Percentiles rank a stretch among this genome's conserved stretches.
Evolutionary conservation across 2,888 invertebrate genomes (phyloP).

Genomic region (Calliscelio sp.): DNA sequence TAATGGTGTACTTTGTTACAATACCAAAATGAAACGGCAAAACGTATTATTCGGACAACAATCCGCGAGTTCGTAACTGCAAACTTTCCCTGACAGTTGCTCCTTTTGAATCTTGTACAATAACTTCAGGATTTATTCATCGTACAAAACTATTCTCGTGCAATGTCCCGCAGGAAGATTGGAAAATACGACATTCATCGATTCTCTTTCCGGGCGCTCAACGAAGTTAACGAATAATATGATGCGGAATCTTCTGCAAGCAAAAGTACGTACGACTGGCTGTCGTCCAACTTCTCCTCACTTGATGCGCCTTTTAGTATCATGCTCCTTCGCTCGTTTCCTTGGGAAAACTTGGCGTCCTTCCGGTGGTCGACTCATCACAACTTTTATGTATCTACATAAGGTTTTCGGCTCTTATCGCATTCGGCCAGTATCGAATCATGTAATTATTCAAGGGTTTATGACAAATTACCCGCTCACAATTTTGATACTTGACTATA

Average conservation of each 20-base stretch:
- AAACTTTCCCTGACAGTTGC: conserved; percentile 57
- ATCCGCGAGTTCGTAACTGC: conserved; percentile 20
- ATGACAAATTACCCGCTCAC: conserved; percentile 31
- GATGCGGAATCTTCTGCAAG: conserved; percentile 75
- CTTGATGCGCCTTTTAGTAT: conserved; percentile 72
- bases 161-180: conserved; percentile 68
- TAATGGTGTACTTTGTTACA: conserved; percentile 1
- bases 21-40: conserved; percentile 41
- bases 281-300: conserved; percentile 70
- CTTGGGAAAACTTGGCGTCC: conserved; percentile 67
- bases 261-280: conserved; percentile 71
- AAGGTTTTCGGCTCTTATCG: conserved; percentile 31
- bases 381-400: conserved; percentile 40
- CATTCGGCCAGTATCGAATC: conserved; percentile 43
- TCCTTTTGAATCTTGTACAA: conserved; percentile 64
- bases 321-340: conserved; percentile 66
- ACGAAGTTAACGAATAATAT: conserved; percentile 73
- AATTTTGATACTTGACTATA: not conserved
- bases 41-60: conserved; percentile 22
- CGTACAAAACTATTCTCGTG: conserved; percentile 59
- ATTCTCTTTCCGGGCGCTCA: conserved; percentile 69
- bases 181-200: conserved; percentile 69
- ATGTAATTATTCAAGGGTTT: conserved; percentile 52
- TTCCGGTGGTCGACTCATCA: conserved; percentile 48
- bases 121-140: conserved; percentile 66